These are phyloP conservation scores for Drosophila greeni DNA, from an alignment of 2,888 invertebrate species.

Conservation along the genomic window DNA sequence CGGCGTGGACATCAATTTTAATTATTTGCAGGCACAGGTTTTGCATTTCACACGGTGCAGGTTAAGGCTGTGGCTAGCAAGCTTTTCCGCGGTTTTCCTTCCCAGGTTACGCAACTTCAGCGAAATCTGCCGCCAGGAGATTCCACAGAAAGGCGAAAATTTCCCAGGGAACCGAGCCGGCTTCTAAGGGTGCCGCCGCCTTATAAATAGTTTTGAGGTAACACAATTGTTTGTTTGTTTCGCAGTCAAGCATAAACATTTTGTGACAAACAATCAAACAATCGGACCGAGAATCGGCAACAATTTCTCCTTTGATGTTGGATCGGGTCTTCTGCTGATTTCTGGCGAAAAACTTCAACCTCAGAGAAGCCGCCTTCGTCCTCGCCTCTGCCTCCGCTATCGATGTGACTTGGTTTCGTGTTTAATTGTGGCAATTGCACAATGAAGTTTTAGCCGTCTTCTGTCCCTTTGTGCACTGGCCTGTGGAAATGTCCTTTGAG, in stretches of 20 bases:
- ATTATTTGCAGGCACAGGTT: conserved; percentile 65
- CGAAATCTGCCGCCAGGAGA: conserved; percentile 14
- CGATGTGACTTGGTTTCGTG: conserved; percentile 37
- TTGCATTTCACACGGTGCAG: conserved; percentile 60
- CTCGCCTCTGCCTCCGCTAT: conserved; percentile 23
- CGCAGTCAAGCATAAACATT: conserved; percentile 72
- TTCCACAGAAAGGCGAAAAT: conserved; percentile 16
- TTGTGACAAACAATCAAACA: conserved; percentile 72
- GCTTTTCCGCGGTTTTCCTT: conserved; percentile 34
- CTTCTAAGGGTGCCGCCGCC: conserved; percentile 45
- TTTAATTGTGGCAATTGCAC: conserved; percentile 74
- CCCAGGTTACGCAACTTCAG: conserved; percentile 11
- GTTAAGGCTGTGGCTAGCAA: conserved; percentile 26
- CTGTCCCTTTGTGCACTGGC: conserved; percentile 58
- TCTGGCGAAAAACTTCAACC: conserved; percentile 50
- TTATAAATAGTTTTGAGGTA: conserved; percentile 33
- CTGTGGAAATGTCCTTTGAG: conserved; percentile 71
- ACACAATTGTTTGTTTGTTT: conserved; percentile 52
- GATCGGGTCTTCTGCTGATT: conserved; percentile 41
- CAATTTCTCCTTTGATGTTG: conserved; percentile 39
- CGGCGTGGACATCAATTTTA: conserved; percentile 62
- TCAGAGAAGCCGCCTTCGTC: conserved; percentile 37
- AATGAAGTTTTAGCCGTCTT: conserved; percentile 42
- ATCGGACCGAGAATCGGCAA: conserved; percentile 45
- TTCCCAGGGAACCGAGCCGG: conserved; percentile 24